These are phyloP conservation scores for Ctenoplectra terminalis DNA, from an alignment of 1,140 invertebrate species.

Conservation along the genomic window DNA sequence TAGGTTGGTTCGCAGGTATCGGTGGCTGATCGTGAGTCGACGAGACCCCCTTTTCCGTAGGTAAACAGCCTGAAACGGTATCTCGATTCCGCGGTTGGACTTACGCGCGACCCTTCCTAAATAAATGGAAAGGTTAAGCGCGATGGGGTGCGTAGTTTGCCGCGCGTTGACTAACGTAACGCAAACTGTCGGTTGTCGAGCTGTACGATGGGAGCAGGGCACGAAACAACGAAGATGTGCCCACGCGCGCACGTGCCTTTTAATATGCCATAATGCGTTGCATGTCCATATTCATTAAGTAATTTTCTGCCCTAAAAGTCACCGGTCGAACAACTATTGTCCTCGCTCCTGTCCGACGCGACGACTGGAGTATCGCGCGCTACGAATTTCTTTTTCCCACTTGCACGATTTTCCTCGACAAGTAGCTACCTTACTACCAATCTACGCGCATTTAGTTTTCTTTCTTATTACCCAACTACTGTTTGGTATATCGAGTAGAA, in stretches of 20 bases:
- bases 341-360: neutral
- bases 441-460: too few species aligned
- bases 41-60: neutral
- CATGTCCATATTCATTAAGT: constrained; percentile 82
- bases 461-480: too few species aligned
- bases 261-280: constrained; percentile 80
- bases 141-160: neutral
- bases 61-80: constrained; percentile 57
- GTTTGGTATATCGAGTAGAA: too few species aligned
- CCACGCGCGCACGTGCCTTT: constrained; percentile 73
- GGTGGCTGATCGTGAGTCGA: too few species aligned
- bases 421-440: too few species aligned
- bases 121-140: neutral
- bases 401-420: too few species aligned
- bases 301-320: constrained; percentile 70
- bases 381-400: too few species aligned
- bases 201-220: neutral
- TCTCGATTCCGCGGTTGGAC: constrained; percentile 8
- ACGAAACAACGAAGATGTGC: constrained; percentile 57
- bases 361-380: too few species aligned
- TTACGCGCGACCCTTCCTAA: neutral
- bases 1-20: neutral
- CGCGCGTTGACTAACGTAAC: constrained; percentile 52
- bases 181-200: constrained; percentile 71
- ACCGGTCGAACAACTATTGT: constrained; percentile 7